Evolutionary conservation across 1,140 invertebrate species (phyloP).

Genomic region (Brachionus rotundiformis): DNA sequence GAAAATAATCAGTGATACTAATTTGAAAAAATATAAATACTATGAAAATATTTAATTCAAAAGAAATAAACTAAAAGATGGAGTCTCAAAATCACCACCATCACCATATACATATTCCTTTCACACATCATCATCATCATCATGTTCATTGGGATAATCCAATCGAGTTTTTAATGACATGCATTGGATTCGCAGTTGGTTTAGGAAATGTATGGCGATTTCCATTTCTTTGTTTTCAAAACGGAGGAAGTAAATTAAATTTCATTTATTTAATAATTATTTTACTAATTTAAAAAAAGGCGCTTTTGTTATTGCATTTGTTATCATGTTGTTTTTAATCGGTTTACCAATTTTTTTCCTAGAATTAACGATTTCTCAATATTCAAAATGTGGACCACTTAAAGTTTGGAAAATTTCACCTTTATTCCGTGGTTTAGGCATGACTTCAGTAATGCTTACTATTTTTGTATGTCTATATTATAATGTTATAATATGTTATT

Average conservation of each 20-base stretch:
- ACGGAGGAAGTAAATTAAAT: constrained; percentile 75
- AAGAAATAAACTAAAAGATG: constrained; percentile 1
- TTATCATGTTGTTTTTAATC: constrained; percentile 69
- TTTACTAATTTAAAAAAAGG: constrained; percentile 58
- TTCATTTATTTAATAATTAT: neutral
- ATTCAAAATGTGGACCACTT: constrained; percentile 74
- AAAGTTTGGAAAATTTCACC: constrained; percentile 78
- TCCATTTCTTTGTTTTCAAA: constrained; percentile 88
- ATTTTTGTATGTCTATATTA: constrained; percentile 53
- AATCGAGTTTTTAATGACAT: constrained; percentile 44
- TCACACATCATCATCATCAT: constrained; percentile 14
- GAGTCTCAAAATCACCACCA: neutral
- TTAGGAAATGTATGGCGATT: constrained; percentile 93
- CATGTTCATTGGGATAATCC: constrained; percentile 48
- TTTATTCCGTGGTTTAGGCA: constrained; percentile 72
- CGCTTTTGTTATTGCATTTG: constrained; percentile 73
- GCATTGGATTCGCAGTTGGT: constrained; percentile 64
- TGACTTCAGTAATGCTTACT: constrained; percentile 13
- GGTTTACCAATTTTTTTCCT: constrained; percentile 75
- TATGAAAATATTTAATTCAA: neutral
- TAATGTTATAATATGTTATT: constrained; percentile 52
- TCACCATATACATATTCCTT: neutral
- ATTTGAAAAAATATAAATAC: neutral
- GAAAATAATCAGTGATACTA: neutral
- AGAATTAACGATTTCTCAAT: constrained; percentile 77